Base-by-base conservation (phyloP, 2,888 invertebrate genomes). In the Folsomia candida region DNA sequence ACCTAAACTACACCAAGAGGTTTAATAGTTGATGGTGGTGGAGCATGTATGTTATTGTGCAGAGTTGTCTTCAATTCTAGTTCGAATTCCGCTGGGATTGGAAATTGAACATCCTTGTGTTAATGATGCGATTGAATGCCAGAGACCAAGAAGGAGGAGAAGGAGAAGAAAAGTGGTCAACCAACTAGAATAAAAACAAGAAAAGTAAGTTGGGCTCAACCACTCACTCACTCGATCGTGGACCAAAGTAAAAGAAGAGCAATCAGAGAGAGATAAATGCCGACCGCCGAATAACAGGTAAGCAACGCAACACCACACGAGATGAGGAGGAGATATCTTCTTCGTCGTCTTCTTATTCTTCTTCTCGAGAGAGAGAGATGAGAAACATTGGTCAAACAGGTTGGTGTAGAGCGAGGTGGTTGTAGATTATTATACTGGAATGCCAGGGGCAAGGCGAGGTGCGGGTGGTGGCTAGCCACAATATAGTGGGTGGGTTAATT, bases 401-500 rank as follows among this genome's bases (percentile, higher is more conserved):
- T 51, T 69, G 69, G 37, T 63, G 63, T 57, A 68, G 60, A 59
- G 20, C 37, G 28, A 63, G 29, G n/a, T n/a, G n/a, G 64, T 69
- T 69, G 69, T 64, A n/a, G n/a, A n/a, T n/a, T n/a, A 68, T 20
- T 27, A 63, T 68, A 76, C 76, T 76, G 76, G 79, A 78, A 76
- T 78, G 79, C 79, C 79, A 76, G 75, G 75, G 79, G 79, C 79
- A 77, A 79, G 77, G 77, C 79, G 75, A 78, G 79, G 79, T 79
- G 79, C 79, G 79, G 79, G 79, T 79, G 79, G 79, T 79, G 79
- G 77, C 74, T 76, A 78, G 76, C 74, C 76, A 77, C 73, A 73
- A 72, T 70, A 69, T 68, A 69, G 77, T 77, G 79, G 78, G 78
- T 79, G 79, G 78, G 71, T 79, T 76, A 78, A 78, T 78, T 78